Evolutionary conservation across 2,797 vertebrate genomes (phyloP), one percentile per base, ranked within the genome.

Genomic region (Gallinago nigripennis): DNA sequence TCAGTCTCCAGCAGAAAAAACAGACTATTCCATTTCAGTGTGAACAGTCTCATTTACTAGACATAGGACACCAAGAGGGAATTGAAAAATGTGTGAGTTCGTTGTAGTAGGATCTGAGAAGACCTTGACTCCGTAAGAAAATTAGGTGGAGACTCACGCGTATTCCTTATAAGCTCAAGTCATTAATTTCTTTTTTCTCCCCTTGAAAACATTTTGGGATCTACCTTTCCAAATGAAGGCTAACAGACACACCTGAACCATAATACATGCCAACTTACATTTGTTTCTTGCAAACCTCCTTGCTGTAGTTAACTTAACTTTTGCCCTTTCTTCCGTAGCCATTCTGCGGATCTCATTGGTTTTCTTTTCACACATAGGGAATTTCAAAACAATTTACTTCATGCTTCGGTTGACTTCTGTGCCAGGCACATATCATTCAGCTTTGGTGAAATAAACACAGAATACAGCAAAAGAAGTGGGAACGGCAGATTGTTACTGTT

Each of bases 331-430:
- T 50, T 46, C 70, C 25, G 30, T 3, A 71, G 7, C 9, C 56
- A 23, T 27, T 16, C 25, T 11, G 2, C 3, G 12, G 3, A 18
- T 19, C 35, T 54, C 28, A n/a, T 11, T 1, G 0, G 6, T n/a
- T 51, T 56, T 41, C 9, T 77, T 53, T 33, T 43, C 30, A 30
- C 30, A 57, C 27, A 20, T 3, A 63, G 5, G 27, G 43, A 53
- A 45, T 31, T 78, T 31, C 21, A 13, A 37, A 66, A 76, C 10
- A 4, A 25, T 17, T 48, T 68, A 31, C 16, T 83, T 57, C 28
- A 50, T 31, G 9, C 16, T 45, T 23, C 25, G 27, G 19, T 24
- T 71, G 30, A 46, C 37, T 56, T 23, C 6, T 3, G 14, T 28
- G 15, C 15, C 31, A 78, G 66, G 53, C 33, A 73, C 16, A 13